phyloP scores from a whole-genome alignment of 92 coral and sea anemone species.

The Umimayanthus chanpuru region DNA sequence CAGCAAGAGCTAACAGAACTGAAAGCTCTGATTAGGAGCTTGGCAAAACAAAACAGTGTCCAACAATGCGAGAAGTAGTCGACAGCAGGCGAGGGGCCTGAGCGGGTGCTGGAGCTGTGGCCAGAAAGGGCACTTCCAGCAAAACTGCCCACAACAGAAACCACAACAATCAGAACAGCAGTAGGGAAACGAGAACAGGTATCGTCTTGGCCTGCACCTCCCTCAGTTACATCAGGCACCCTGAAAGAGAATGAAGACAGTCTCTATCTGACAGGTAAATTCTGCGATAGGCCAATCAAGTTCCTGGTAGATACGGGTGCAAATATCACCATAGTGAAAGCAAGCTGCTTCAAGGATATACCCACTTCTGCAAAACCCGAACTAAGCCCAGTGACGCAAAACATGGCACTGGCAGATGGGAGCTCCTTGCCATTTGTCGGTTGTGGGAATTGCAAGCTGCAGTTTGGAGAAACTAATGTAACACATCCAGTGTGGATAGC shows the following conservation, averaged over 20 bases:
- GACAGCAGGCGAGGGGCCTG: constrained; percentile 33
- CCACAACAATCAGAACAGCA: constrained; percentile 11
- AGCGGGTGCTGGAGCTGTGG: constrained; percentile 52
- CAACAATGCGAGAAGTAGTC: not conserved
- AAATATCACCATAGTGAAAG: constrained; percentile 54
- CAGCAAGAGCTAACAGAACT: constrained; percentile 24
- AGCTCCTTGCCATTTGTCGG: constrained; percentile 49
- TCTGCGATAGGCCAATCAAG: constrained; percentile 48
- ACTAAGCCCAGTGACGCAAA: constrained; percentile 19
- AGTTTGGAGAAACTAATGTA: constrained; percentile 30
- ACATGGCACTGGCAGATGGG: constrained; percentile 43
- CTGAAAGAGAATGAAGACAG: constrained; percentile 39
- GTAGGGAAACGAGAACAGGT: constrained; percentile 47
- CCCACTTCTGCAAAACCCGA: constrained; percentile 25
- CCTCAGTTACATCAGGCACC: constrained; percentile 22
- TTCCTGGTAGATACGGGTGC: constrained; percentile 58
- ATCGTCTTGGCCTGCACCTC: constrained; percentile 46
- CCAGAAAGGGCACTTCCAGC: constrained; percentile 32
- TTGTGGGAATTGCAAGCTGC: constrained; percentile 25
- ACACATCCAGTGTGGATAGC: constrained; percentile 39
- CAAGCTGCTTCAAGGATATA: constrained; percentile 40
- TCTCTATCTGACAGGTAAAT: constrained; percentile 39
- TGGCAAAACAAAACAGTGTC: not conserved
- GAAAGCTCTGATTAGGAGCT: not conserved
- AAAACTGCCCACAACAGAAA: constrained; percentile 36